A percentile compares a stretch with the other conserved stretches of the same genome.
These are phyloP conservation scores for Hydrozoanthus tunicans DNA, from an alignment of 64 coral and sea anemone genomes.

Conservation along the genomic window DNA sequence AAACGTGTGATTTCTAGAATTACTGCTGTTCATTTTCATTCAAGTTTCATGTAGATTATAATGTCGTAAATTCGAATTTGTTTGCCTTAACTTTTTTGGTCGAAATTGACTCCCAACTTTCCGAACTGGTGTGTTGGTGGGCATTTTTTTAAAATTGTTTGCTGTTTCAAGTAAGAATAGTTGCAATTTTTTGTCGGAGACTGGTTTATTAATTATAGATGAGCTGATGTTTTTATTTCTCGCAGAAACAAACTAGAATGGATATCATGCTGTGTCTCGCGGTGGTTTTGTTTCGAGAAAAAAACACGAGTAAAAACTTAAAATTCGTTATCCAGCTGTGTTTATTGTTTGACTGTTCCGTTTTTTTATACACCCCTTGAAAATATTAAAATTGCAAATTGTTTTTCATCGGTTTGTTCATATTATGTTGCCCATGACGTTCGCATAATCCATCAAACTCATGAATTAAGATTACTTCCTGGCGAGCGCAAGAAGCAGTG, in stretches of 20 bases:
- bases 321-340: background rate
- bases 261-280: background rate
- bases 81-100: no score
- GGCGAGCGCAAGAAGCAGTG: background rate
- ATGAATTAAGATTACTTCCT: conserved; percentile 1
- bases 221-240: background rate
- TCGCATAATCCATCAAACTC: conserved; percentile 10
- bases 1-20: background rate
- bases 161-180: no score
- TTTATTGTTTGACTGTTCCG: background rate
- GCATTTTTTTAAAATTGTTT: no score
- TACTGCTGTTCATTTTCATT: background rate
- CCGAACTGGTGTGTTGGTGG: no score
- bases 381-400: background rate
- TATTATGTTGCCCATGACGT: conserved; percentile 15
- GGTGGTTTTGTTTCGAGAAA: background rate
- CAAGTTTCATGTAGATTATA: background rate
- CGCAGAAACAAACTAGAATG: background rate
- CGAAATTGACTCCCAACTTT: no score
- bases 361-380: no score
- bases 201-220: no score
- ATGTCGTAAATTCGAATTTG: no score
- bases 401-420: background rate
- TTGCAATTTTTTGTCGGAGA: no score
- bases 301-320: background rate